Base-by-base conservation (phyloP, 2,888 invertebrate species). In the Volucella bombylans region DNA sequence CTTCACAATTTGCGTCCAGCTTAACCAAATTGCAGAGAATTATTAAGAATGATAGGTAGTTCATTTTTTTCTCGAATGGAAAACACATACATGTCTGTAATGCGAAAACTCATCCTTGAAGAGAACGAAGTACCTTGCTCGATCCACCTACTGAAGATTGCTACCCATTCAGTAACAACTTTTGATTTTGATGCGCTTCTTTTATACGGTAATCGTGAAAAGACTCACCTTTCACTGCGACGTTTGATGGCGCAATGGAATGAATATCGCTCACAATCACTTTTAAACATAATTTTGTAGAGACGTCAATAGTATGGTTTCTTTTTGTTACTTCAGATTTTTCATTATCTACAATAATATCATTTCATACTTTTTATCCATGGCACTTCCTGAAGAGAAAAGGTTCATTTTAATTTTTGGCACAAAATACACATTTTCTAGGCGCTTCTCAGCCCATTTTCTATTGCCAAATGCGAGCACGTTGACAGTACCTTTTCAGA, bases 371-470 rank as follows among this genome's bases (percentile, higher is more conserved):
- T 41, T 12, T 57, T 57, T 57, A 41, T n/a, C n/a, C n/a, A n/a
- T n/a, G 4, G 57, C 57, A 41, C 57, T 57, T 39, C 57, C 57
- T 39, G 39, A 57, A 11, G 15, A 41, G 41, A 57, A 57, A 14
- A 39, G 10, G 3, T 57, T 57, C 10, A 57, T 14, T 57, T 57
- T 41, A 39, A 57, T 57, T 38, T 57, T 14, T 6, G 57, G 57
- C 38, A 57, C 57, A n/a, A n/a, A n/a, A n/a, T n/a, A n/a, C n/a
- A n/a, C n/a, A n/a, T n/a, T 14, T 38, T 39, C 10, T 9, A 41
- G 15, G 14, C 57, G n/a, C 57, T 57, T 39, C n/a, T 57, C 41
- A 39, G 4, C 31, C 57, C 57, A 57, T 39, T 57, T 23, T 11
- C 10, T 41, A 10, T 41, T 39, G 10, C 38, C 15, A 14, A 57